These are phyloP conservation scores for Dasypogon diadema DNA, from an alignment of 2,888 invertebrate genomes.

Conservation along the genomic window DNA sequence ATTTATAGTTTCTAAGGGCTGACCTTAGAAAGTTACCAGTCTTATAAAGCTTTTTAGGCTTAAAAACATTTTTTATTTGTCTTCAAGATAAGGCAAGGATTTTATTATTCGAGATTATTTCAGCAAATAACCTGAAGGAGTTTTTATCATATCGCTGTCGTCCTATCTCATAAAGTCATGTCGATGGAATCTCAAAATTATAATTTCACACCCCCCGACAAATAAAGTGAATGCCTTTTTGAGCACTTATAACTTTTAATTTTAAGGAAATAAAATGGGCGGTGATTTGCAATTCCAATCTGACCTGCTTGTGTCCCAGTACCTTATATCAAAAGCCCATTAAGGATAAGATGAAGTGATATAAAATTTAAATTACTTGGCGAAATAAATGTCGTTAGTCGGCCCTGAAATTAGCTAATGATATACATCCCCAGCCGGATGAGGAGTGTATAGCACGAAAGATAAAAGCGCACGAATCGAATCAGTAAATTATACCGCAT, in stretches of 20 bases:
- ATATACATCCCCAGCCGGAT: constrained; percentile 51
- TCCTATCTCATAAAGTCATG: too few relatives aligned
- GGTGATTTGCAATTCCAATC: constrained; percentile 57
- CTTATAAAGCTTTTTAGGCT: too few relatives aligned
- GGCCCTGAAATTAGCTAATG: constrained; percentile 57
- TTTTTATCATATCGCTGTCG: too few relatives aligned
- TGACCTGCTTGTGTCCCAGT: constrained; percentile 22
- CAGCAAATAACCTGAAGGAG: too few relatives aligned
- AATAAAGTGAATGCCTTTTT: not conserved
- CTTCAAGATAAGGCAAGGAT: too few relatives aligned
- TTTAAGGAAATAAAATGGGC: constrained; percentile 17
- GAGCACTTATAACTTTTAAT: constrained; percentile 44
- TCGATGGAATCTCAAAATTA: too few relatives aligned
- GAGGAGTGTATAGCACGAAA: not conserved
- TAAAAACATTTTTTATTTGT: too few relatives aligned
- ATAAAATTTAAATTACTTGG: constrained; percentile 57
- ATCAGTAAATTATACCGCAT: constrained; percentile 56
- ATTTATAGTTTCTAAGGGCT: too few relatives aligned
- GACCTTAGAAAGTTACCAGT: too few relatives aligned
- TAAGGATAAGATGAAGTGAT: constrained; percentile 57
- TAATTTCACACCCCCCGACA: too few relatives aligned
- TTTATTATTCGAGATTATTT: too few relatives aligned
- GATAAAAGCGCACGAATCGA: constrained; percentile 52
- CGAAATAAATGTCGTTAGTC: constrained; percentile 57
- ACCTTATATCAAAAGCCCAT: constrained; percentile 56